Evolutionary conservation across 2,797 vertebrate genomes (phyloP), one percentile per base, ranked within the genome.

Genomic region (Staurois parvus): DNA sequence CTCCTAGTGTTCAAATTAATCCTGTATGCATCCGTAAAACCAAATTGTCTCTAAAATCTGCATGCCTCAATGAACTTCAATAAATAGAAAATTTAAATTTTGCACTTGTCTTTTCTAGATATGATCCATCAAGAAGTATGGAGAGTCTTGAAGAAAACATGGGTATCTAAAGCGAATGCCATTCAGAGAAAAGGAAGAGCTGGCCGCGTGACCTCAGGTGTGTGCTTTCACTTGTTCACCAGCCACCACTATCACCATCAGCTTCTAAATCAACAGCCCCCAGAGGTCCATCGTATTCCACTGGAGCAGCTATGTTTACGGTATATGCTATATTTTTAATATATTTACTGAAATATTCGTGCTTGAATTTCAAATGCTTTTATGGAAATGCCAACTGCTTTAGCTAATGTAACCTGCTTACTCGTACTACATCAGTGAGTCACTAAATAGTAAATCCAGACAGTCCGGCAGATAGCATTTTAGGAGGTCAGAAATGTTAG

Each of bases 171-270:
- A 84, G 98, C 98, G 86, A 99, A 95, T 0, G 97, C 98, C 2
- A 90, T 99, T 89, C 98, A 99, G 91, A 96, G 98, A 89, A 97
- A 93, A 89, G 98, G 98, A 2, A 92, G 98, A 83, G 98, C 98
- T 0, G 98, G 98, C 56, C 98, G 98, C 0, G 97, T 99, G 83
- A 96, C 97, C 6, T 98, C 98, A 0, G 98, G 98, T 0, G 93
- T 99, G 89, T 99, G 98, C 89, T 99, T 99, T 92, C 98, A 99
- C 89, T 95, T 99, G 86, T 99, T 99, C 92, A 99, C 96, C 75
- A 97, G 97, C 91, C 97, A 99, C 91, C 96, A 97, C 91, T 98
- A 97, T 90, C 89, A 84, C 79, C 94, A 99, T 90, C 98, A 97
- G 62, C 96, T 99, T 88, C 89, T 95, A 11, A 94, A 97, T 64